Base-by-base conservation (phyloP, 1,140 invertebrate species). In the Drosophila lacertosa region DNA sequence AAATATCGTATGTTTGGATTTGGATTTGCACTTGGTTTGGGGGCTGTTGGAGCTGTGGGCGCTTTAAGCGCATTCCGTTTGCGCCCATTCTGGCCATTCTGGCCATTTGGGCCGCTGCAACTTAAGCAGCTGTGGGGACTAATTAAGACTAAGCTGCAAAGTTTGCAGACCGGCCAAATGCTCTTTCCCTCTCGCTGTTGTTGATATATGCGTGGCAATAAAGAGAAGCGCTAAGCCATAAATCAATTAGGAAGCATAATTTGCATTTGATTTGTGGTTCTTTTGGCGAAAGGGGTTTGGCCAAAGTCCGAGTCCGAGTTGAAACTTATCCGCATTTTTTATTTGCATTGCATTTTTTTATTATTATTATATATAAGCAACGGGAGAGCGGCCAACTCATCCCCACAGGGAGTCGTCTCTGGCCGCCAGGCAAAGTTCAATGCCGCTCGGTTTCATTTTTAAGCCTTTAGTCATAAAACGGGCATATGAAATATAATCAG, bases 201-300 rank as follows among this genome's bases (percentile, higher is more conserved):
- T 54, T 72, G 79, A 71, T 70, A 75, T 55, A 69, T 59, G 55
- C 62, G 42, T n/a, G 44, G 63, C 48, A 77, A 86, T 69, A 76
- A 86, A 68, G 58, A 76, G 62, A 80, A 68, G 76, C 65, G 62
- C 63, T 62, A 68, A 65, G 62, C 68, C 70, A 88, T 86, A 86
- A 86, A 86, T 86, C 82, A 86, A 86, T 86, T 86, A 86, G 51
- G 82, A 65, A 71, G 74, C 77, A 86, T 82, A 86, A 86, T 86
- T 88, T 86, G 82, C 82, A 86, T 86, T 82, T 86, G 82, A 86
- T 86, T 86, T 86, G 81, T 86, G 81, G 64, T 68, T 39, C 53
- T 54, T 54, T 62, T 51, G 55, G 59, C 44, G 54, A 71, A 64
- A 72, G 44, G 66, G 70, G 74, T 58, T 68, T 58, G 50, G 37